These are phyloP conservation scores for Notiomystis cincta DNA, from an alignment of 2,113 vertebrate genomes.

Conservation along the genomic window DNA sequence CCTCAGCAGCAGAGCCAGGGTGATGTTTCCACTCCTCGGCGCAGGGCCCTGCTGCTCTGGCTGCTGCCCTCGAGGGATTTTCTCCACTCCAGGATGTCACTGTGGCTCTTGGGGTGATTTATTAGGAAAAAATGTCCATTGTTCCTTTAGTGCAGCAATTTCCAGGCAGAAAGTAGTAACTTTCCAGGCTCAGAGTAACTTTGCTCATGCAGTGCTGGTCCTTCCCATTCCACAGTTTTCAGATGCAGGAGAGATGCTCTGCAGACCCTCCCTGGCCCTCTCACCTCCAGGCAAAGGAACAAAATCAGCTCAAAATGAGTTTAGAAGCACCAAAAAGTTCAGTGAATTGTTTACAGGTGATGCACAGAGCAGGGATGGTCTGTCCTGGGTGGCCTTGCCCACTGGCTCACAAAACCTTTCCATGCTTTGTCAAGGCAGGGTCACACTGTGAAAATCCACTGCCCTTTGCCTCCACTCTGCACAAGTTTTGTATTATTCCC, in stretches of 20 bases:
- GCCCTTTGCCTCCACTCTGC: background rate
- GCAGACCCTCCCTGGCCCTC: background rate
- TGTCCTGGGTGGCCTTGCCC: background rate
- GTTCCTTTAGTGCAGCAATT: background rate
- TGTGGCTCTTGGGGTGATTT: background rate
- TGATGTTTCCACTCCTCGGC: background rate
- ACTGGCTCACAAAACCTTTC: background rate
- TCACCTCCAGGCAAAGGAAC: background rate
- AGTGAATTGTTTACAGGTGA: accelerated
- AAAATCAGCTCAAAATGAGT: background rate
- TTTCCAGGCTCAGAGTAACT: background rate
- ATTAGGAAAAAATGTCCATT: background rate
- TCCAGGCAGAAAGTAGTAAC: too few species aligned
- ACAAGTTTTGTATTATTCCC: background rate
- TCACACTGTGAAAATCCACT: accelerated
- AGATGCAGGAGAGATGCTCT: background rate
- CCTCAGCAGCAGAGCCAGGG: background rate
- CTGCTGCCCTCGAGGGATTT: background rate
- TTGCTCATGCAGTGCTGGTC: accelerated
- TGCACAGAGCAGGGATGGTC: background rate
- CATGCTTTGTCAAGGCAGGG: background rate
- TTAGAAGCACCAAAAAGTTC: background rate
- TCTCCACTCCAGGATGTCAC: background rate
- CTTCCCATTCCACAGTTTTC: background rate
- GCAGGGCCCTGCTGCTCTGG: accelerated